These are phyloP conservation scores for Podabrus alpinus DNA, from an alignment of 2,888 invertebrate genomes.

Conservation along the genomic window DNA sequence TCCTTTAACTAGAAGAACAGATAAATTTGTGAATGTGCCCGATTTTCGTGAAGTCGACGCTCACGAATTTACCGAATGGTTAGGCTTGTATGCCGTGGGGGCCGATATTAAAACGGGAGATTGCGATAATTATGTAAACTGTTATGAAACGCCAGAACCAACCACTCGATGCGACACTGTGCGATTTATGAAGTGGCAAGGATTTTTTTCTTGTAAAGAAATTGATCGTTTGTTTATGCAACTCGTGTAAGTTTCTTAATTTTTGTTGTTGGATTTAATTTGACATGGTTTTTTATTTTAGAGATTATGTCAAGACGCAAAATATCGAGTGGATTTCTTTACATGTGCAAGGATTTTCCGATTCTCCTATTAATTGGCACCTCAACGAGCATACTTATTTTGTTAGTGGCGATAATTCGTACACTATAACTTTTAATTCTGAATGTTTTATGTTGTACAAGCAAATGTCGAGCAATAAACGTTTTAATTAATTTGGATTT, in stretches of 20 bases:
- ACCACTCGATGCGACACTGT: conserved; percentile 49
- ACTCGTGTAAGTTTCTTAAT: conserved; percentile 45
- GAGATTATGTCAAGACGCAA: conserved; percentile 41
- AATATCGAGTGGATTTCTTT: conserved; percentile 57
- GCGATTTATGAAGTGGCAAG: conserved; percentile 56
- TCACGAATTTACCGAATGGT: conserved; percentile 60
- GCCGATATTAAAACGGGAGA: conserved; percentile 50
- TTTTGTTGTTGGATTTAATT: conserved; percentile 29
- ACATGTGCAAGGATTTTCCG: conserved; percentile 62
- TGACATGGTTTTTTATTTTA: conserved; percentile 30
- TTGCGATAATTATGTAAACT: conserved; percentile 50
- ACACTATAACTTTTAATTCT: conserved; percentile 50
- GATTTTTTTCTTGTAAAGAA: conserved; percentile 56
- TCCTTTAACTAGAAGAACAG: conserved; percentile 45
- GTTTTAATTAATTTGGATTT: conserved; percentile 24
- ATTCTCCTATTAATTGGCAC: conserved; percentile 58
- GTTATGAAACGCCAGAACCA: conserved; percentile 53
- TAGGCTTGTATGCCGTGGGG: conserved; percentile 58
- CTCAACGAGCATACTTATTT: conserved; percentile 57
- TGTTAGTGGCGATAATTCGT: conserved; percentile 56
- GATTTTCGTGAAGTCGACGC: conserved; percentile 39
- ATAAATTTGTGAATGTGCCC: conserved; percentile 55
- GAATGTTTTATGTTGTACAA: conserved; percentile 45
- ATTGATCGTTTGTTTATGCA: conserved; percentile 50
- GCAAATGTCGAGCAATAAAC: conserved; percentile 49